Evolutionary conservation across 2,797 vertebrate species (phyloP).

Genomic region (Adrianichthys oophorus): DNA sequence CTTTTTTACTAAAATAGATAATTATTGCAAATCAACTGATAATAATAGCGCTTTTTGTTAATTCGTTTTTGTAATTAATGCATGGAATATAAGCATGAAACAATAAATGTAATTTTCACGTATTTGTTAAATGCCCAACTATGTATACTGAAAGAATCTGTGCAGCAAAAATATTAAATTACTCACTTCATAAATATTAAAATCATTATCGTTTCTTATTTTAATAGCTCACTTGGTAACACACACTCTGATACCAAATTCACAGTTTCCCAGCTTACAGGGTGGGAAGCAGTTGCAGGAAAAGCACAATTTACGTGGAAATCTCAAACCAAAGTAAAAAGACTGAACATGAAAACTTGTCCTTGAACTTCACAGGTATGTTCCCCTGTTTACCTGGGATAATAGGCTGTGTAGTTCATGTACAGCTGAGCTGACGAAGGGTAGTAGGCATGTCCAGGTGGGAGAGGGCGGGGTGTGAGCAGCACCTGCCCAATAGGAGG

Average conservation of each 20-base stretch:
- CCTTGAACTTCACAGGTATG: background rate
- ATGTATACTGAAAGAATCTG: too few relatives aligned
- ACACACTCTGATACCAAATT: too few relatives aligned
- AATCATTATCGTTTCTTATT: background rate
- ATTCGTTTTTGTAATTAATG: too few relatives aligned
- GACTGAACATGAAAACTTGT: background rate
- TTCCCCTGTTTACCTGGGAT: conserved; percentile 84
- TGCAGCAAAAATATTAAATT: too few relatives aligned
- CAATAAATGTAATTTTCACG: too few relatives aligned
- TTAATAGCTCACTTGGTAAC: background rate
- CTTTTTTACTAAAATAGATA: background rate
- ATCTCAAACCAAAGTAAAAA: background rate
- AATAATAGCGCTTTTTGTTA: too few relatives aligned
- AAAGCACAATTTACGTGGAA: background rate
- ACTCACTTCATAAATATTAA: too few relatives aligned
- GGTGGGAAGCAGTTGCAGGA: too few relatives aligned
- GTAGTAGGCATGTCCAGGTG: conserved; percentile 85
- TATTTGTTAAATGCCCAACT: too few relatives aligned
- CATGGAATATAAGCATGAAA: too few relatives aligned
- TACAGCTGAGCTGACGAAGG: conserved; percentile 88
- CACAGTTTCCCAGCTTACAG: too few relatives aligned
- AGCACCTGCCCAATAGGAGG: conserved; percentile 85
- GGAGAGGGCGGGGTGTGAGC: conserved; percentile 81
- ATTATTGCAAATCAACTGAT: too few relatives aligned
- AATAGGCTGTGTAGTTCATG: conserved; percentile 96